A percentile compares a stretch with the other conserved stretches of the same genome.
Evolutionary conservation across 2,113 vertebrate species (phyloP).

Genomic region (Uropsilus gracilis): DNA sequence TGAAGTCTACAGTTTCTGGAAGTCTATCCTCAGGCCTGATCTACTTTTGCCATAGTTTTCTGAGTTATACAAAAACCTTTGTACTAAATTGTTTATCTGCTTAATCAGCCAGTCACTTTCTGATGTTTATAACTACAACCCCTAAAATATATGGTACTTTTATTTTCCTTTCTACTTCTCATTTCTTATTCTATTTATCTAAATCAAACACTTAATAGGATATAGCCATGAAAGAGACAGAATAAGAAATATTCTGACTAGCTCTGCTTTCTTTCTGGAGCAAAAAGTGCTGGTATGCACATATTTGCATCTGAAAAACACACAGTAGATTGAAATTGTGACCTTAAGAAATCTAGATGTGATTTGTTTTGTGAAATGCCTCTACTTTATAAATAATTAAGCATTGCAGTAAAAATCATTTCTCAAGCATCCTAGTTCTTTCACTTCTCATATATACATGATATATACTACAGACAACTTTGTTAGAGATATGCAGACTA

Average conservation of each 20-base stretch:
- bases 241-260: neutral
- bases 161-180: neutral
- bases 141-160: neutral
- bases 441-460: conserved; percentile 3
- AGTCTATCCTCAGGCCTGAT: neutral
- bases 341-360: conserved; percentile 19
- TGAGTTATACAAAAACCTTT: neutral
- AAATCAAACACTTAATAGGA: conserved; percentile 3
- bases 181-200: conserved; percentile 43
- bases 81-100: neutral
- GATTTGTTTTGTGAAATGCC: conserved; percentile 41
- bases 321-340: conserved; percentile 5
- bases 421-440: conserved; percentile 39
- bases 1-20: neutral
- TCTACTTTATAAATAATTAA: conserved; percentile 56
- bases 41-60: neutral
- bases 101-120: neutral
- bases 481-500: conserved; percentile 33
- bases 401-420: neutral
- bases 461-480: neutral
- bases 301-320: conserved; percentile 22
- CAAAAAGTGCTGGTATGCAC: neutral
- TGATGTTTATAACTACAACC: neutral
- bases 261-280: neutral
- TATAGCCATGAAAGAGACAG: neutral